Evolutionary conservation across 2,888 invertebrate species (phyloP), one percentile per base, ranked within the genome.

Genomic region (Melinaea menophilus): DNA sequence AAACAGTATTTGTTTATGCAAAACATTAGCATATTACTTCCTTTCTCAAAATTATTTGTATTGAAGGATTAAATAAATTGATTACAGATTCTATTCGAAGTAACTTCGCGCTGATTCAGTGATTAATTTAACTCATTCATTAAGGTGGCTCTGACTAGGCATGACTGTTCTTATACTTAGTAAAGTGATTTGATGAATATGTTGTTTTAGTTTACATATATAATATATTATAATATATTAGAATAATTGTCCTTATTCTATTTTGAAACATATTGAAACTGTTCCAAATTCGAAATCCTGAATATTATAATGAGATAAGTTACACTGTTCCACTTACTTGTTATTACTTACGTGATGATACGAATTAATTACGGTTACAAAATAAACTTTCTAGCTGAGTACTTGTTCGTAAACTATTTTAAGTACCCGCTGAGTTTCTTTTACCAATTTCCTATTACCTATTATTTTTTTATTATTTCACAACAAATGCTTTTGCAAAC

Each of bases 301-400:
- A 37, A 22, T 22, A 22, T 22, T 22, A 22, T 22, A 22, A 22
- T 22, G 22, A 22, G 22, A 22, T 22, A 22, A 22, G 22, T 22
- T 22, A 22, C 22, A 22, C 22, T 37, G 7, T 37, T 5, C 7
- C 37, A 37, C 37, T 5, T 37, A 37, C 5, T 37, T 37, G 7
- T 74, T 73, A 75, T 74, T 76, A 77, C 73, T 71, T 71, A 72
- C 72, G 73, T 73, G 77, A 70, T 72, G 73, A 75, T 75, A 73
- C 65, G 66, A 69, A 74, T 77, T 78, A 74, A 78, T 81, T 79
- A 75, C 73, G 56, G 56, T 67, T 55, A 54, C 7, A n/a, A 76
- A 78, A 56, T 63, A 60, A 47, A 41, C 34, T 56, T 45, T 61
- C 33, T 61, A 41, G 41, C 41, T 9, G 9, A 41, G 9, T 41